Evolutionary conservation across 2,113 vertebrate genomes (phyloP), one percentile per base, ranked within the genome.

Genomic region (Cynocephalus volans): DNA sequence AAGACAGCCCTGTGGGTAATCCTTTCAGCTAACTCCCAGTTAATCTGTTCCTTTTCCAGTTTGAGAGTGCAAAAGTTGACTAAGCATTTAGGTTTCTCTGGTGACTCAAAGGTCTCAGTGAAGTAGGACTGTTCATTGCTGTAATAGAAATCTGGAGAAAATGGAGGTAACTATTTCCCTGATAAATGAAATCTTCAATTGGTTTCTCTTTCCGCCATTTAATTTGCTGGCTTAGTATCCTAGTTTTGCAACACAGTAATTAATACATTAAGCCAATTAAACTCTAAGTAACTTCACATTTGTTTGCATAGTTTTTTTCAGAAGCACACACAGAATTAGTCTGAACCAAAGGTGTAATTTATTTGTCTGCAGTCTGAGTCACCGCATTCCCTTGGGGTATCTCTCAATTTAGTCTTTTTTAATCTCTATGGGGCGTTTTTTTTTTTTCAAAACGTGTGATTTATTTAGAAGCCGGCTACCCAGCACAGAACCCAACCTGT

Each of bases 311-410:
- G 45, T 83, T 83, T 97, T 97, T 93, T 84, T 84, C 56, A 95
- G 81, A 31, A 54, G 31, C 72, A 58, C 3, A 23, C 48, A 50
- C 77, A 84, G 45, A 96, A 96, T 98, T 93, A 97, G 96, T 94
- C 87, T 97, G 62, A 5, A 24, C 65, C 48, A 69, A 97, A 97
- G 91, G 97, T 96, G 88, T 96, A 97, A 98, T 96, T 97, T 97
- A 80, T 97, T 90, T 97, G 96, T 97, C 98, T 98, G 89, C 92
- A 73, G 72, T 88, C 93, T 98, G 98, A 98, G 95, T 98, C 98
- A 98, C 65, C 8, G 56, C 75, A 31, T 83, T 97, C 54, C 93
- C 90, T 96, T 60, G 9, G 76, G 65, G n/a, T 76, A 50, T 87
- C 64, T 97, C 88, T 86, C 69, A 84, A 91, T 79, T 96, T 70